Conservation (phyloP, 2,113 vertebrate genomes). For the Apodemus sylvaticus region DNA sequence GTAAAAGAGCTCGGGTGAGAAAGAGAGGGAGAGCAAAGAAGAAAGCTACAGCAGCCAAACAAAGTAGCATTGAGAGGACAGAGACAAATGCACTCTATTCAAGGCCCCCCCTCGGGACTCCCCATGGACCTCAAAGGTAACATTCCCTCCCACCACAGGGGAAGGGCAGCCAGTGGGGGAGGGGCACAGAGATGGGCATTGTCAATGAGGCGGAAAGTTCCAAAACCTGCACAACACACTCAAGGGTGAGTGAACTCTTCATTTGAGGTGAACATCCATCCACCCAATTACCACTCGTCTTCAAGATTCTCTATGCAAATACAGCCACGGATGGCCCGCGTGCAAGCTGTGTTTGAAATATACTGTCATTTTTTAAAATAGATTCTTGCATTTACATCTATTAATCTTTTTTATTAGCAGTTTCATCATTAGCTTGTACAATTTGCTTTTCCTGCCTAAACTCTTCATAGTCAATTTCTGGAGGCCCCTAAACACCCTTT, state of each 20-base stretch:
- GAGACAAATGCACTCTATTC: conserved; percentile 65
- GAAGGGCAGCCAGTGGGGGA: neutral
- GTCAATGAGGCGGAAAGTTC: neutral
- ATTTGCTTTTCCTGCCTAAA: neutral
- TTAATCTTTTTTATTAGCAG: neutral
- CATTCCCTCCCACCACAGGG: conserved; percentile 30
- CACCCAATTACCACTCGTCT: neutral
- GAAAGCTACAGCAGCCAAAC: conserved; percentile 56
- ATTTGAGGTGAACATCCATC: neutral
- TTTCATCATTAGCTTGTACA: neutral
- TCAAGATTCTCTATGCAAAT: neutral
- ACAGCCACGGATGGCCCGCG: neutral
- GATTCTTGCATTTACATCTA: neutral
- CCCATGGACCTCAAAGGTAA: conserved; percentile 70
- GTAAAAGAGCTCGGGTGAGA: neutral
- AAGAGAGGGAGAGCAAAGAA: conserved; percentile 22
- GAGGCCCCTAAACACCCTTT: neutral
- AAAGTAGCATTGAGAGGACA: conserved; percentile 64
- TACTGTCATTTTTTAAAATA: neutral
- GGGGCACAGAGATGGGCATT: neutral
- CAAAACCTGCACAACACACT: neutral
- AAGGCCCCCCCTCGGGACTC: conserved; percentile 2
- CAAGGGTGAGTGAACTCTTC: neutral
- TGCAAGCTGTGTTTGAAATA: conserved; percentile 2
- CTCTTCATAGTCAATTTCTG: neutral